Conservation (phyloP, 2,888 invertebrate genomes). For the Dicycla oo region DNA sequence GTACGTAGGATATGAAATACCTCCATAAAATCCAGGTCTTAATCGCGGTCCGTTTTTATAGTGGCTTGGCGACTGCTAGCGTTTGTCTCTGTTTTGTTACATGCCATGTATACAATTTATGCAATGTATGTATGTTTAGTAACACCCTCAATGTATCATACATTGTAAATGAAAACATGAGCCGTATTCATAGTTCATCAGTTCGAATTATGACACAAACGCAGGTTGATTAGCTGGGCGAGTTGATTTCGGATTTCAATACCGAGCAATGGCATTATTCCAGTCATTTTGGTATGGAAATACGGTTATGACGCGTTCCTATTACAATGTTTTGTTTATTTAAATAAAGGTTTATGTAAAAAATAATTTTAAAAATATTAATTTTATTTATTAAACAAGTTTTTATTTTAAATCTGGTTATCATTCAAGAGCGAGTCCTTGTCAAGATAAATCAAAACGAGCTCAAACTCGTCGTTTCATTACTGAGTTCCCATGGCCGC, state of each 20-base stretch:
- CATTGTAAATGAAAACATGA: constrained; percentile 25
- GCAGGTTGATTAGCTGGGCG: constrained; percentile 29
- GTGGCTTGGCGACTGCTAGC: neutral
- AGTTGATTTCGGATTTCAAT: constrained; percentile 36
- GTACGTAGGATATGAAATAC: neutral
- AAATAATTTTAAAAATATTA: neutral
- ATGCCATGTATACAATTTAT: neutral
- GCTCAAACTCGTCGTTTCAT: neutral
- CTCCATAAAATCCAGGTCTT: constrained; percentile 25
- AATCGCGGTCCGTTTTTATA: constrained; percentile 32
- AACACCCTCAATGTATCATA: constrained; percentile 19
- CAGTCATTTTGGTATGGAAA: constrained; percentile 14
- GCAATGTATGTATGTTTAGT: neutral
- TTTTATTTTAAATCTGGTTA: too few species aligned
- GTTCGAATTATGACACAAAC: constrained; percentile 39
- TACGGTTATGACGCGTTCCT: neutral
- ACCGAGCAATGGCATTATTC: constrained; percentile 24
- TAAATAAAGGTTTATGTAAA: neutral
- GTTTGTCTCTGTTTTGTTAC: constrained; percentile 15
- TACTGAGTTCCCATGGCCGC: neutral
- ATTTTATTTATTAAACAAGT: too few species aligned
- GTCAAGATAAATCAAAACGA: neutral
- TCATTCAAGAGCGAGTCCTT: neutral
- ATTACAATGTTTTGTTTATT: constrained; percentile 5
- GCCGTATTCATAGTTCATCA: constrained; percentile 36